Evolutionary conservation across 2,888 invertebrate species (phyloP), one percentile per base, ranked within the genome.

Genomic region (Cantharis rufa): DNA sequence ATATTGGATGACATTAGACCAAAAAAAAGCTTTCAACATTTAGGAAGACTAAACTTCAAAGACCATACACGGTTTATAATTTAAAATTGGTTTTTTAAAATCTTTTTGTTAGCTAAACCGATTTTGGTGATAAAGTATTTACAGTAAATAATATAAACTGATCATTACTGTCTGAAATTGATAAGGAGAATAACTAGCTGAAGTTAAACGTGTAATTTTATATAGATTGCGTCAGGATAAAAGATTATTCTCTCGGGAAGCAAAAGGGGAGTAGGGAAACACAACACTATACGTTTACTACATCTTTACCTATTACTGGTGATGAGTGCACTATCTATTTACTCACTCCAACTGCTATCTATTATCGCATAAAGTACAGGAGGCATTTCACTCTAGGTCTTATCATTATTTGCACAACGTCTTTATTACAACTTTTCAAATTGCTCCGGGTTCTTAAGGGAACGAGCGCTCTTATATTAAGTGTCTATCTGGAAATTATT

Each of bases 141-240:
- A n/a, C 3, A 13, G 32, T 13, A 32, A 73, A 73, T 72, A 70
- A 70, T 63, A 71, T 73, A 73, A 76, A 76, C 64, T 76, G 70
- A 81, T 80, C 80, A 78, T 81, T 80, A 72, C 68, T 74, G 74
- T 77, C 74, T 63, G 63, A 71, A 78, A 62, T 68, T 75, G 73
- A 78, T 72, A 81, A 80, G 77, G 66, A 76, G 74, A 70, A 71
- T 71, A 66, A 69, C 71, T 70, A 70, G 77, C 77, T 75, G 78
- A 78, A 80, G 81, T 79, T 82, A 82, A 82, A 77, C 81, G 81
- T 80, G 80, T 82, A 81, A 80, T 79, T 82, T 78, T 80, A 70
- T 79, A 81, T 80, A 80, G 82, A 82, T 82, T 80, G 82, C 77
- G 74, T 62, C 27, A 75, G 78, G 80, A 80, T 79, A 79, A 75